These are phyloP conservation scores for Clistopyga incitator DNA, from an alignment of 2,888 invertebrate genomes.

Conservation along the genomic window DNA sequence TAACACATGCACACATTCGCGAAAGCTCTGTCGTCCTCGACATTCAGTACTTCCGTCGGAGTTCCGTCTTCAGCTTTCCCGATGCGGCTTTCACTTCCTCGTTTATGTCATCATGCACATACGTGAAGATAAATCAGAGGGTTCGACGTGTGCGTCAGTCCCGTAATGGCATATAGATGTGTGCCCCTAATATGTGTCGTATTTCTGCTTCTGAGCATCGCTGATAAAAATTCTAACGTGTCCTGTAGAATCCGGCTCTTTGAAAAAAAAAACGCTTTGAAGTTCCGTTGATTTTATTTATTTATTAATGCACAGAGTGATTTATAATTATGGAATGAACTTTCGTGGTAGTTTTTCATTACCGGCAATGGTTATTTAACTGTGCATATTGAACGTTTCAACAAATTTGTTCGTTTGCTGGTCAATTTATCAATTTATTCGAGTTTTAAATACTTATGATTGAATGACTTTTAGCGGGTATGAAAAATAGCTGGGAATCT, in stretches of 20 bases:
- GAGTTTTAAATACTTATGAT: too few species aligned
- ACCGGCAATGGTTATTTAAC: too few species aligned
- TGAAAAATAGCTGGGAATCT: too few species aligned
- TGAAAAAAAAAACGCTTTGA: not conserved
- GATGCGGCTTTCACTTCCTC: conserved; percentile 14
- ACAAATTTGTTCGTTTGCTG: too few species aligned
- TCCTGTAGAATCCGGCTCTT: not conserved
- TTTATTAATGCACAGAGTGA: too few species aligned
- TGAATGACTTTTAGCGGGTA: too few species aligned
- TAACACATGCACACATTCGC: conserved; percentile 5
- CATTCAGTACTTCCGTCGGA: conserved; percentile 4
- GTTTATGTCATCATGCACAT: conserved; percentile 16
- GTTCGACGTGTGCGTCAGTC: conserved; percentile 8
- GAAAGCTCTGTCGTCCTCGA: conserved; percentile 23
- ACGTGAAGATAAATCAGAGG: conserved; percentile 1
- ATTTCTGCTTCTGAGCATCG: not conserved
- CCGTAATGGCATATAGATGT: conserved; percentile 2
- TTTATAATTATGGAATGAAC: too few species aligned
- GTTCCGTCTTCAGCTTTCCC: conserved; percentile 20
- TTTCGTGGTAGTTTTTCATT: too few species aligned
- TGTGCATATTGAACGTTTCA: too few species aligned
- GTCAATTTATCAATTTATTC: too few species aligned
- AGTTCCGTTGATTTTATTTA: not conserved
- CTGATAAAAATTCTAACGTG: not conserved
- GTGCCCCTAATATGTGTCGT: not conserved